A percentile compares a stretch with the other conserved stretches of the same genome.
Conservation (phyloP, 2,888 invertebrate genomes). For the Caenorhabditis macrosperma region DNA sequence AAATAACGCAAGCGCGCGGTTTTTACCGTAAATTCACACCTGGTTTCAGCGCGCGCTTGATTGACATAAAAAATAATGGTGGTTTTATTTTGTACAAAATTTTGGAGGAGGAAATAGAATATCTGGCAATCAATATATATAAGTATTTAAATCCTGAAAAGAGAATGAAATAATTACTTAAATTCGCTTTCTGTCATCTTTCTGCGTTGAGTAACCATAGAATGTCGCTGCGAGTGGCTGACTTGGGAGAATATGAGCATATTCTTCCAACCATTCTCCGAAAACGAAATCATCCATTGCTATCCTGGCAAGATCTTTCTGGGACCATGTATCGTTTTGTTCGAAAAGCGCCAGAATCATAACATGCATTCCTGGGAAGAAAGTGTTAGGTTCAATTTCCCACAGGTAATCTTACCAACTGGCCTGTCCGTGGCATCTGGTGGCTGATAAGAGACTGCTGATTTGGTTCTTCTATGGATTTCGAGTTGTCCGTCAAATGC, state of each 20-base stretch:
- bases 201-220: slow-evolving; percentile 56
- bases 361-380: slow-evolving; percentile 57
- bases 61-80: too few relatives aligned
- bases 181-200: slow-evolving; percentile 44
- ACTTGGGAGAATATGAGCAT: slow-evolving; percentile 21
- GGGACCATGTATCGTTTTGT: slow-evolving; percentile 58
- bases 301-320: slow-evolving; percentile 53
- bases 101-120: too few relatives aligned
- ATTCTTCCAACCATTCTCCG: slow-evolving; percentile 41
- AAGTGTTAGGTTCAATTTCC: background rate
- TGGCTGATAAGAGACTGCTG: slow-evolving; percentile 48
- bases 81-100: too few relatives aligned
- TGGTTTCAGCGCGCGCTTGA: too few relatives aligned
- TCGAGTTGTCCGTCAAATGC: slow-evolving; percentile 57
- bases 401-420: slow-evolving; percentile 9
- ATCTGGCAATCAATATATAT: slow-evolving; percentile 12
- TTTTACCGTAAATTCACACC: slow-evolving; percentile 37
- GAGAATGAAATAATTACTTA: background rate
- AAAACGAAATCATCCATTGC: slow-evolving; percentile 56
- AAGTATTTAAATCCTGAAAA: slow-evolving; percentile 8
- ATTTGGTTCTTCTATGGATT: slow-evolving; percentile 50
- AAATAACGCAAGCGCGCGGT: background rate
- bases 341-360: slow-evolving; percentile 61
- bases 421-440: slow-evolving; percentile 47
- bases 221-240: slow-evolving; percentile 54